phyloP scores from a whole-genome alignment of 2,113 vertebrate species.

The Gorsachius goisagi region DNA sequence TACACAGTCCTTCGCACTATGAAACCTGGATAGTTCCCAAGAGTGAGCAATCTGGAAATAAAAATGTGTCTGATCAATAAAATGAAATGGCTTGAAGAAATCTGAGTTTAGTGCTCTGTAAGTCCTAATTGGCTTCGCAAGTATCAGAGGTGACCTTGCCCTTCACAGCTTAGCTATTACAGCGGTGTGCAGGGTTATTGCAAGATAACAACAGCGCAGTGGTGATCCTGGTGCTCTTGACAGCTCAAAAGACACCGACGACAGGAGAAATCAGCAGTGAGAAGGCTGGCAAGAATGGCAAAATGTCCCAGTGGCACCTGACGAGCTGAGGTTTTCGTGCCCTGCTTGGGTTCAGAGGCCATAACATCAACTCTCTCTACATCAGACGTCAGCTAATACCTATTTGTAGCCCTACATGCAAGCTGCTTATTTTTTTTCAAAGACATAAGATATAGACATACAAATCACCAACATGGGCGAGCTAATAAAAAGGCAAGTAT shows the following conservation, averaged over 20 bases:
- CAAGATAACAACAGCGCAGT: background rate
- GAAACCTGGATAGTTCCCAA: slow-evolving; percentile 44
- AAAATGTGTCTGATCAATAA: slow-evolving; percentile 54
- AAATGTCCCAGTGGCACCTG: background rate
- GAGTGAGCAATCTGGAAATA: slow-evolving; percentile 38
- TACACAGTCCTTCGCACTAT: slow-evolving; percentile 17
- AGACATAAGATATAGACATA: background rate
- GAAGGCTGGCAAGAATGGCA: background rate
- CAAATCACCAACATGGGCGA: background rate
- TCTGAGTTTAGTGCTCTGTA: background rate
- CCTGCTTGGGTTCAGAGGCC: background rate
- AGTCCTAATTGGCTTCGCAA: slow-evolving; percentile 16
- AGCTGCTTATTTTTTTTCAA: background rate
- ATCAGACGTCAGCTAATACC: background rate
- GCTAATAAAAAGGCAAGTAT: background rate
- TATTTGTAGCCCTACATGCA: background rate
- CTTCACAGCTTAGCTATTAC: background rate
- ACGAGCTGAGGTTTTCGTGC: background rate
- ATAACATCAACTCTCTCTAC: background rate
- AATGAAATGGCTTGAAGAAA: slow-evolving; percentile 49
- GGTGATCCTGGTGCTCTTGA: background rate
- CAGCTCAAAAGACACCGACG: background rate
- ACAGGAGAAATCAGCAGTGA: background rate
- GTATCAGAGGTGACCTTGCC: background rate
- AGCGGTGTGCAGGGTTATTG: background rate